Base-by-base conservation (phyloP, 2,113 vertebrate species). In the Sinocyclocheilus anshuiensis region DNA sequence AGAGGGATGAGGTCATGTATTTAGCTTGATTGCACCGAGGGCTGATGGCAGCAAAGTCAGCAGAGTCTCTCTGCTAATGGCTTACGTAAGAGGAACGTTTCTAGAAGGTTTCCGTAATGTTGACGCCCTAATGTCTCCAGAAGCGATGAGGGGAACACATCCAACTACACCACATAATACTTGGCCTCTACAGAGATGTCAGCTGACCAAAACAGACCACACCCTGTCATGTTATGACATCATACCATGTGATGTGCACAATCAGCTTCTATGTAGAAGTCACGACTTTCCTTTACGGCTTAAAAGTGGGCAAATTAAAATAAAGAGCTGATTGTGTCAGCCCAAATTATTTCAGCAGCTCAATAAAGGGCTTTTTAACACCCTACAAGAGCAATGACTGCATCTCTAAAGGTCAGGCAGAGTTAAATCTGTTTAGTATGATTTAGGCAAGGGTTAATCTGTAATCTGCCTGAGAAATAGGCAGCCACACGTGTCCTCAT, bases 1-100 rank as follows among this genome's bases (percentile, higher is more conserved):
- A 88, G 85, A 50, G 86, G 84, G 90, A 90, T 92, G 91, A 92
- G 88, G 88, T 91, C 90, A 91, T 91, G 87, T 89, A 87, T 90
- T 90, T 92, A 89, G 85, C 86, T 86, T 90, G 91, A 92, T 89
- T 90, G 86, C 86, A 87, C 86, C 79, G 72, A 90, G 84, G 77
- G 74, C 86, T 88, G 87, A 89, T 89, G 81, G 81, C 61, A 87
- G 89, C 63, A 72, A 76, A 87, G 79, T 85, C 75, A 86, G 86
- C 81, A 83, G 83, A 87, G 82, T 69, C 86, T 83, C 63, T 15
- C 76, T 39, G 67, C 86, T 90, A 85, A 88, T 87, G 86, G 86
- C 57, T 90, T 88, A 87, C 55, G 75, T 86, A 88, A 90, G 55
- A 87, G 55, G 36, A 87, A 83, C 42, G 55, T 88, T 90, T 82